phyloP scores from a whole-genome alignment of 2,113 vertebrate species.

The Rhizomys pruinosus region DNA sequence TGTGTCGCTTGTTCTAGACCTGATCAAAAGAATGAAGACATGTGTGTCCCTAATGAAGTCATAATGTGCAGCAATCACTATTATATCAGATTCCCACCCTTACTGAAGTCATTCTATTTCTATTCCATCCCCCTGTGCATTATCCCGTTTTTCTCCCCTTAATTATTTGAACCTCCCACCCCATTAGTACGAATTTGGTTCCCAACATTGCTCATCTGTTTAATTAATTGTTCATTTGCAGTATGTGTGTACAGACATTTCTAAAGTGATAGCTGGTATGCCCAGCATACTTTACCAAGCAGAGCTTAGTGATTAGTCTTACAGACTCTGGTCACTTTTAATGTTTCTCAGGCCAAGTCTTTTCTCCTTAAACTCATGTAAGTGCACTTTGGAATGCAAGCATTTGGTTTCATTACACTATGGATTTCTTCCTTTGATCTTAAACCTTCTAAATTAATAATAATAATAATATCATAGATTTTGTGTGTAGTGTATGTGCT shows the following conservation, averaged over 20 bases:
- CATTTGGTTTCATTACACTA: neutral
- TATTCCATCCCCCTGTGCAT: neutral
- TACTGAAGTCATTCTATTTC: neutral
- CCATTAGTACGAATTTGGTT: neutral
- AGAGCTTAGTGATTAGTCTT: neutral
- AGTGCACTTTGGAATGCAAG: neutral
- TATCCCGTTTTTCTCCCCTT: neutral
- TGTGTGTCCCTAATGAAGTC: neutral
- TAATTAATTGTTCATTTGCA: neutral
- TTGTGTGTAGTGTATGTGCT: neutral
- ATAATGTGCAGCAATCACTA: neutral
- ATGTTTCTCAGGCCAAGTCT: neutral
- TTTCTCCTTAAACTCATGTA: neutral
- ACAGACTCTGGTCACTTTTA: neutral
- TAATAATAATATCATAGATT: neutral
- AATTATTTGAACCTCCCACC: neutral
- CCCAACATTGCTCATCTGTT: neutral
- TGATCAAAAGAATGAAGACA: neutral
- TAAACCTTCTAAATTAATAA: too few relatives aligned
- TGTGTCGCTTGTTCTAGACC: neutral
- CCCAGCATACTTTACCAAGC: neutral
- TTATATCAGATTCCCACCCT: neutral
- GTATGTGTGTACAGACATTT: neutral
- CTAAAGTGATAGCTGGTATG: neutral
- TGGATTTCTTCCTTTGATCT: neutral